Percentiles rank a stretch among this genome's conserved stretches.
Evolutionary conservation across 2,113 vertebrate species (phyloP).

Genomic region (Apteryx owenii): DNA sequence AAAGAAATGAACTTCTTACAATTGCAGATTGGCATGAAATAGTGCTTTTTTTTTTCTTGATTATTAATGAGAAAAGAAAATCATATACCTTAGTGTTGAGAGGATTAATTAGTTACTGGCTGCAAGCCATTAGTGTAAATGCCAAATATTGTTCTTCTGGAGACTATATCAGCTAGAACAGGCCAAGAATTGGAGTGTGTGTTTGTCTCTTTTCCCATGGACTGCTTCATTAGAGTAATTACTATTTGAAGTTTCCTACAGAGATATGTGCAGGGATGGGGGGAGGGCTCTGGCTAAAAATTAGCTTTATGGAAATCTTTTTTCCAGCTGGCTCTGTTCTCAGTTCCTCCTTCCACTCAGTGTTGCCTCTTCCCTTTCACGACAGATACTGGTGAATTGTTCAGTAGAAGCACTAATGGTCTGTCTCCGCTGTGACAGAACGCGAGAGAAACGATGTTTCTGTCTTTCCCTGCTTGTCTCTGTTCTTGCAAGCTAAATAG

Average conservation of each 20-base stretch:
- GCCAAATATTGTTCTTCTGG: slow-evolving; percentile 39
- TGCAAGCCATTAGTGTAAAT: slow-evolving; percentile 5
- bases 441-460: not conserved
- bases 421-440: not conserved
- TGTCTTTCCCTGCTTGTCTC: not conserved
- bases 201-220: slow-evolving; percentile 18
- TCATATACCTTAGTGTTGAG: not conserved
- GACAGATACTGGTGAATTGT: not conserved
- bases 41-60: not conserved
- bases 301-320: not conserved
- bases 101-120: slow-evolving; percentile 28
- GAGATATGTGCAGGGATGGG: not conserved
- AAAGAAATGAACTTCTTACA: not conserved
- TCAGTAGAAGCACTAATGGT: not conserved
- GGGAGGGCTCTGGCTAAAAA: not conserved
- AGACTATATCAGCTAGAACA: not conserved
- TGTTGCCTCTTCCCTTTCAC: not conserved
- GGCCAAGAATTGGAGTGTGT: slow-evolving; percentile 8
- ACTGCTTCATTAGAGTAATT: slow-evolving; percentile 45
- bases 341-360: not conserved
- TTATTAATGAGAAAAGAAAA: not conserved
- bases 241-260: slow-evolving; percentile 19
- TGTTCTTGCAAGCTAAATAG: not conserved
- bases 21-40: not conserved
- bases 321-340: slow-evolving; percentile 21